Conservation (phyloP, 2,113 vertebrate genomes). For the Salvelinus fontinalis region DNA sequence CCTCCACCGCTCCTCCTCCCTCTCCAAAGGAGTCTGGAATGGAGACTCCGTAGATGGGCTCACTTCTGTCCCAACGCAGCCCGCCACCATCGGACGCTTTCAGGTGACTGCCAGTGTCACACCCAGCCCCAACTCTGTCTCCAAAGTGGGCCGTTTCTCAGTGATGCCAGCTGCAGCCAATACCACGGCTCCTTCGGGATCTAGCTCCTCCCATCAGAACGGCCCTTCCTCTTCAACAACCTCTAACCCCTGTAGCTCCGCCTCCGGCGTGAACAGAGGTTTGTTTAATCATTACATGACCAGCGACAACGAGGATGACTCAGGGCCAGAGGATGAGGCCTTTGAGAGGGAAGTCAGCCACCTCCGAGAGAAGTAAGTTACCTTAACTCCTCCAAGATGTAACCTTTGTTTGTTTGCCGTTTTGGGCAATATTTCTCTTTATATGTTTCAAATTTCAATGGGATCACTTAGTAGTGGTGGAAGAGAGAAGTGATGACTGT, state of each 20-base stretch:
- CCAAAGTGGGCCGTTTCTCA: constrained; percentile 84
- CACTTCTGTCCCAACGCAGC: constrained; percentile 49
- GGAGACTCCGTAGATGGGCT: constrained; percentile 60
- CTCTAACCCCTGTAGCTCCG: constrained; percentile 63
- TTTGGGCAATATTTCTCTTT: too few relatives aligned
- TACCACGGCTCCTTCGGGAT: constrained; percentile 27
- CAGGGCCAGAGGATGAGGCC: constrained; percentile 89
- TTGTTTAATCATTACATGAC: constrained; percentile 82
- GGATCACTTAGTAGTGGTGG: background rate
- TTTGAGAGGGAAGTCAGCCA: constrained; percentile 84
- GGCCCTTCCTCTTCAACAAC: constrained; percentile 56
- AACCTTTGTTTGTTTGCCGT: too few relatives aligned
- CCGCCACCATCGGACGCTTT: constrained; percentile 85
- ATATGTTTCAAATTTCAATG: constrained; percentile 14
- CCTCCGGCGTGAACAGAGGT: constrained; percentile 53
- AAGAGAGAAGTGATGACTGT: too few relatives aligned
- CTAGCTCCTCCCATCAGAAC: constrained; percentile 44
- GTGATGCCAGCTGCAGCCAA: constrained; percentile 53
- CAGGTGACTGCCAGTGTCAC: constrained; percentile 76
- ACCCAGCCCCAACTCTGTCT: constrained; percentile 34
- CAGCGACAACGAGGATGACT: constrained; percentile 93
- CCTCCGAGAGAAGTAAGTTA: constrained; percentile 85
- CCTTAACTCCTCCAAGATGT: too few relatives aligned
- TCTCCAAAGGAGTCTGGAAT: constrained; percentile 45
- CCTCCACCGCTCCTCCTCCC: constrained; percentile 73